These are phyloP conservation scores for Spea hammondii DNA, from an alignment of 2,797 vertebrate species.

Conservation along the genomic window DNA sequence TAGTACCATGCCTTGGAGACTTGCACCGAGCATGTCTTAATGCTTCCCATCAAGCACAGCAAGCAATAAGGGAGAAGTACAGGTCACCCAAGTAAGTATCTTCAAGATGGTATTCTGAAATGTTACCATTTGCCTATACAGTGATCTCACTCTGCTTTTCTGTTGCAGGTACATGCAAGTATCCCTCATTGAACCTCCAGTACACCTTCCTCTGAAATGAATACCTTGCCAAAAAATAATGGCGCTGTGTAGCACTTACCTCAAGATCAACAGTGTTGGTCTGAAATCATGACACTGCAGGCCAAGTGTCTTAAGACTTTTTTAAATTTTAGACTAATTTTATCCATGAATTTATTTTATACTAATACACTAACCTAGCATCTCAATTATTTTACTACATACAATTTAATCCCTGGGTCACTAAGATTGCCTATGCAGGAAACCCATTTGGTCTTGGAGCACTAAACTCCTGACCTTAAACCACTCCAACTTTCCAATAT, in stretches of 20 bases:
- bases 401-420: no score
- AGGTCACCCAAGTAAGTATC: conserved; percentile 77
- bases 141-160: conserved; percentile 16
- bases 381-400: not conserved
- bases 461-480: no score
- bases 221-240: conserved; percentile 3
- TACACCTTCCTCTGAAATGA: conserved; percentile 65
- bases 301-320: conserved; percentile 46
- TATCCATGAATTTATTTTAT: conserved; percentile 12
- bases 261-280: conserved; percentile 47
- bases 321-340: conserved; percentile 7
- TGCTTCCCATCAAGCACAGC: conserved; percentile 72
- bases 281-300: conserved; percentile 53
- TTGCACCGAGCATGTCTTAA: conserved; percentile 77
- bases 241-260: conserved; percentile 27
- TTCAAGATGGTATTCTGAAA: not conserved
- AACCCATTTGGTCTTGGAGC: no score
- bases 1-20: conserved; percentile 78
- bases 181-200: conserved; percentile 69
- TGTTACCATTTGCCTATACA: not conserved
- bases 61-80: conserved; percentile 84
- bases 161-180: conserved; percentile 71
- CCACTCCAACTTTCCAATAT: no score
- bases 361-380: not conserved
- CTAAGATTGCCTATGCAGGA: no score